Base-by-base conservation (phyloP, 2,797 vertebrate genomes). In the Sciurus carolinensis region DNA sequence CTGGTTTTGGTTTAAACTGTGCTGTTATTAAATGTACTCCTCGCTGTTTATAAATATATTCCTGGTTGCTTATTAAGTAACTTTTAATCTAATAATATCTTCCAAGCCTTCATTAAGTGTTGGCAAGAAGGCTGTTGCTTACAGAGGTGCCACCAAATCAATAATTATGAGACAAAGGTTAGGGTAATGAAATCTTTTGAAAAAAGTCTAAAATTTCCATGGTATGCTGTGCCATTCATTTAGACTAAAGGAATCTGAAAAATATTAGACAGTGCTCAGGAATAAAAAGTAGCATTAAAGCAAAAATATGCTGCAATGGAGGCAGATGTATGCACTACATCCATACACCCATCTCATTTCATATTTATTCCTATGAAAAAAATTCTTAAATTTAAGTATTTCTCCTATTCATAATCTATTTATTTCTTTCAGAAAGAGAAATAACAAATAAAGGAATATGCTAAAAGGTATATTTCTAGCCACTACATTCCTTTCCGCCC, bases 161-260 rank as follows among this genome's bases (percentile, higher is more conserved):
- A 17, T 87, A 95, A 82, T 85, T 85, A 79, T 33, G 76, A 95
- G 42, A 90, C 77, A 90, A 95, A 92, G 28, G n/a, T 79, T 54
- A 91, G 44, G 10, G 24, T 66, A 85, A 69, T 90, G 75, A 93
- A 90, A 50, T 72, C 30, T 87, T 91, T 81, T 39, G n/a, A n/a
- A 95, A 88, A 87, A 91, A 90, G 28, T 14, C 71, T 89, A 90
- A 71, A 42, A 67, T 30, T n/a, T 93, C 75, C 62, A 64, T 7
- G 12, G 15, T 71, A 94, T 22, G 28, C 13, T 87, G 3, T 50
- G 3, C 7, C 80, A 80, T 92, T 81, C 64, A 90, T 66, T 96
- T 91, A 84, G 13, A 62, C n/a, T 80, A 92, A 85, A 95, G 33
- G n/a, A 91, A 91, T 80, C 30, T 57, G 30, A 76, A 81, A 75